phyloP scores from a whole-genome alignment of 2,888 invertebrate species.

The Celastrina argiolus region DNA sequence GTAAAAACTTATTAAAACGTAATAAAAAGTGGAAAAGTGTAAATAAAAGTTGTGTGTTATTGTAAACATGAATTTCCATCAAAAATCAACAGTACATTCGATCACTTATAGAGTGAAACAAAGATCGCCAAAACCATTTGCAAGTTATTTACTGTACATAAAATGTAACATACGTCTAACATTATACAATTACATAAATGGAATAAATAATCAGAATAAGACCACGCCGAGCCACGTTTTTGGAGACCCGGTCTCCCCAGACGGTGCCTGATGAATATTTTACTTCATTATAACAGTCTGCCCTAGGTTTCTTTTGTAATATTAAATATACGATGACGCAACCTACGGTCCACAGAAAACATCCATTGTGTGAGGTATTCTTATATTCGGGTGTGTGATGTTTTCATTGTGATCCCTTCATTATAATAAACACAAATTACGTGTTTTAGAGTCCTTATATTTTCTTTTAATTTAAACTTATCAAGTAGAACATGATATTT shows the following conservation, averaged over 20 bases:
- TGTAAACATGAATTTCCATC: no score
- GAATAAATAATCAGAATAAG: constrained; percentile 40
- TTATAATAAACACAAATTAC: constrained; percentile 9
- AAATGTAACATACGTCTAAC: not conserved
- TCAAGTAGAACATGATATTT: not conserved
- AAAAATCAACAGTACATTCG: no score
- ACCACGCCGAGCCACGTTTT: constrained; percentile 44
- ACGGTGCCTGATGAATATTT: constrained; percentile 71
- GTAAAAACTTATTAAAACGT: no score
- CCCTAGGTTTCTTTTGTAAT: constrained; percentile 51
- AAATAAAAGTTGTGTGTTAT: no score
- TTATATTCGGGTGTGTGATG: constrained; percentile 19
- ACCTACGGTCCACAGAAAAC: constrained; percentile 28
- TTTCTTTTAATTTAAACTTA: not conserved
- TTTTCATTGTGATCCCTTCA: constrained; percentile 12
- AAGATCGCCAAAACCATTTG: no score
- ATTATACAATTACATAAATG: not conserved
- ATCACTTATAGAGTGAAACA: no score
- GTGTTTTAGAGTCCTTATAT: not conserved
- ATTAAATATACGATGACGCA: constrained; percentile 47
- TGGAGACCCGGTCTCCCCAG: constrained; percentile 57
- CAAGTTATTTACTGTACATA: not conserved
- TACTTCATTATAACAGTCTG: constrained; percentile 70
- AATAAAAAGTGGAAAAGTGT: no score
- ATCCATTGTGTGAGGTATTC: constrained; percentile 25